phyloP scores from a whole-genome alignment of 1,140 invertebrate genomes.

The Drosophila pachea region DNA sequence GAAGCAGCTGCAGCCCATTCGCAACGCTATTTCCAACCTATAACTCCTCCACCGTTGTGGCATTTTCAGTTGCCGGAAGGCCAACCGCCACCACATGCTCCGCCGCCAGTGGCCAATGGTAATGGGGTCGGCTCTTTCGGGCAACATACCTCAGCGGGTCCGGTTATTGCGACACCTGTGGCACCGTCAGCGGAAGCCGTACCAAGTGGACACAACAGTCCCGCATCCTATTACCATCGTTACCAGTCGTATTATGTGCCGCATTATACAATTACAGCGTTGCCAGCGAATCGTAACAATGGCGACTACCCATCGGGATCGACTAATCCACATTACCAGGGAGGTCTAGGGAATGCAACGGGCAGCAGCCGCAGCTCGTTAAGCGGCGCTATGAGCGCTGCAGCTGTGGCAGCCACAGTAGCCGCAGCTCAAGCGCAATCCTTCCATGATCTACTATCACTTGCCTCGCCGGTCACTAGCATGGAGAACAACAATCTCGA shows the following conservation, averaged over 20 bases:
- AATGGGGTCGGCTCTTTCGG: conserved; percentile 7
- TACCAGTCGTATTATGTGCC: conserved; percentile 65
- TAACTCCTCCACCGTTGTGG: conserved; percentile 55
- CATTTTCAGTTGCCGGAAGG: conserved; percentile 32
- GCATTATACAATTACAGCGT: conserved; percentile 54
- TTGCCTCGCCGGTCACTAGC: conserved; percentile 27
- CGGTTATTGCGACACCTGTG: conserved; percentile 6
- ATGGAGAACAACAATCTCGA: conserved; percentile 27
- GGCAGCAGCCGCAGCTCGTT: conserved; percentile 66
- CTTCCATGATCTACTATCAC: conserved; percentile 52
- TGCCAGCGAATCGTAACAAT: conserved; percentile 45
- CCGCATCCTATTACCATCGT: conserved; percentile 53
- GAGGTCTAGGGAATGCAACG: conserved; percentile 36
- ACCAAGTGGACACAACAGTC: conserved; percentile 45
- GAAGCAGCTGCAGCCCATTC: conserved; percentile 37
- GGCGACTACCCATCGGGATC: conserved; percentile 37
- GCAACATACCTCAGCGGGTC: conserved; percentile 12
- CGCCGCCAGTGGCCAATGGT: conserved; percentile 16
- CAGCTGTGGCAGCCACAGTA: conserved; percentile 64
- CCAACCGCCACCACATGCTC: conserved; percentile 18
- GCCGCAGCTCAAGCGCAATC: conserved; percentile 67
- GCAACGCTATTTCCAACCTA: conserved; percentile 62
- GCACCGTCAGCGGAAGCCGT: conserved; percentile 17
- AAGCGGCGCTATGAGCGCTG: conserved; percentile 59
- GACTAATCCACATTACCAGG: conserved; percentile 53